phyloP scores from a whole-genome alignment of 2,888 invertebrate genomes.

The Andrena haemorrhoa region DNA sequence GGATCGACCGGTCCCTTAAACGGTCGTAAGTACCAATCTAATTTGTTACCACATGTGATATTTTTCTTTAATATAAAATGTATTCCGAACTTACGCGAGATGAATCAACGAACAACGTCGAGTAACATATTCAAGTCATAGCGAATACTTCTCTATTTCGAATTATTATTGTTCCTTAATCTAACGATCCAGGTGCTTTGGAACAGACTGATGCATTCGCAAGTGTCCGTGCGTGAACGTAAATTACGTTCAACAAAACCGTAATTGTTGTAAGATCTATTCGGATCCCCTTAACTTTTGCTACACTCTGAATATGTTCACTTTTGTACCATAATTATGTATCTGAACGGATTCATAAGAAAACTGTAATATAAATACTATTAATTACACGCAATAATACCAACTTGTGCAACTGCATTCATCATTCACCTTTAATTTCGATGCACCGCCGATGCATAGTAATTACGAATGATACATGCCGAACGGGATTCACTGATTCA shows the following conservation, averaged over 20 bases:
- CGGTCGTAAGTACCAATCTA: background rate
- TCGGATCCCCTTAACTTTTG: conserved; percentile 23
- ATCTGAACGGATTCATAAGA: conserved; percentile 30
- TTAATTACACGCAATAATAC: conserved; percentile 45
- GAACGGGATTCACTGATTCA: conserved; percentile 2
- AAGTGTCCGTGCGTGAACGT: conserved; percentile 4
- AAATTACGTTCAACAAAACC: conserved; percentile 9
- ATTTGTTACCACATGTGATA: conserved; percentile 17
- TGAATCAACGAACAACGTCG: conserved; percentile 10
- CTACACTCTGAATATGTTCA: conserved; percentile 56
- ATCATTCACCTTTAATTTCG: conserved; percentile 27
- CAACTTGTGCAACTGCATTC: conserved; percentile 28
- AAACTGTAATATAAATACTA: conserved; percentile 43
- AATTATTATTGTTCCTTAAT: background rate
- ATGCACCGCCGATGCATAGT: background rate
- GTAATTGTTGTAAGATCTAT: background rate
- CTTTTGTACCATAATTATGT: conserved; percentile 48
- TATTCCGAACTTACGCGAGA: background rate
- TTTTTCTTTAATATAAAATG: conserved; percentile 9
- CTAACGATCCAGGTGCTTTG: conserved; percentile 34
- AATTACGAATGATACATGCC: background rate
- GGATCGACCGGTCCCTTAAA: background rate
- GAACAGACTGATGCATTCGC: conserved; percentile 44
- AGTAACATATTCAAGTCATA: conserved; percentile 43
- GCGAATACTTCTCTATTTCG: conserved; percentile 1